phyloP scores from a whole-genome alignment of 2,888 invertebrate genomes.

The Orchesellides sinensis region DNA sequence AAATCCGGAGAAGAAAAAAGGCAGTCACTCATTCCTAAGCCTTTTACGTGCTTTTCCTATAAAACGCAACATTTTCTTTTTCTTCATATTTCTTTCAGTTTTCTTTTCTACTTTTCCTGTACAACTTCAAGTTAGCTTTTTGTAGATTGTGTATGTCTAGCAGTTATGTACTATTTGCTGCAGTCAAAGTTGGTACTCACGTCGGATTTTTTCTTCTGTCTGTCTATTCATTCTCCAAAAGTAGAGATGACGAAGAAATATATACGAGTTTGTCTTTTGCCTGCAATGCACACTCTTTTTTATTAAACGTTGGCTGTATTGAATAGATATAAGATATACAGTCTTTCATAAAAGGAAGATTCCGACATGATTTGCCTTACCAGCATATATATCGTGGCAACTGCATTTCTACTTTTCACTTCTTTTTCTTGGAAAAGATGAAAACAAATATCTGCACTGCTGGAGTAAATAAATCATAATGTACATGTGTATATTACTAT shows the following conservation, averaged over 20 bases:
- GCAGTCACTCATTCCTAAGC: conserved; percentile 2
- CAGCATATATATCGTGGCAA: neutral
- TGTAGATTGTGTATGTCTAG: neutral
- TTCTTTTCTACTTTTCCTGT: neutral
- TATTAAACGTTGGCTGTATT: too few relatives aligned
- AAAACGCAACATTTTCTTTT: neutral
- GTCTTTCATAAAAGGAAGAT: neutral
- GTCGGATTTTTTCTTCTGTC: too few relatives aligned
- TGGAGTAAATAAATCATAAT: too few relatives aligned
- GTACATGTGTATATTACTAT: neutral
- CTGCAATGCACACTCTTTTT: conserved; percentile 3
- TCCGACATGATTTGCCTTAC: neutral
- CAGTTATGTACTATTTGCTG: too few relatives aligned
- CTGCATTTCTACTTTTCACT: neutral
- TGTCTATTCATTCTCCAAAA: too few relatives aligned
- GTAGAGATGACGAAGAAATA: neutral
- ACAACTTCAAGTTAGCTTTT: neutral
- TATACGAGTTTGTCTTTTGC: too few relatives aligned
- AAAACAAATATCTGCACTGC: too few relatives aligned
- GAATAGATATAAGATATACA: neutral
- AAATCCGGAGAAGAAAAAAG: neutral
- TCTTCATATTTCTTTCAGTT: too few relatives aligned
- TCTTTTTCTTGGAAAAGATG: too few relatives aligned
- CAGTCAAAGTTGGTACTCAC: too few relatives aligned
- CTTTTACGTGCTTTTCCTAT: conserved; percentile 23